Conservation (phyloP, 2,797 vertebrate genomes). For the Anomalospiza imberbis region DNA sequence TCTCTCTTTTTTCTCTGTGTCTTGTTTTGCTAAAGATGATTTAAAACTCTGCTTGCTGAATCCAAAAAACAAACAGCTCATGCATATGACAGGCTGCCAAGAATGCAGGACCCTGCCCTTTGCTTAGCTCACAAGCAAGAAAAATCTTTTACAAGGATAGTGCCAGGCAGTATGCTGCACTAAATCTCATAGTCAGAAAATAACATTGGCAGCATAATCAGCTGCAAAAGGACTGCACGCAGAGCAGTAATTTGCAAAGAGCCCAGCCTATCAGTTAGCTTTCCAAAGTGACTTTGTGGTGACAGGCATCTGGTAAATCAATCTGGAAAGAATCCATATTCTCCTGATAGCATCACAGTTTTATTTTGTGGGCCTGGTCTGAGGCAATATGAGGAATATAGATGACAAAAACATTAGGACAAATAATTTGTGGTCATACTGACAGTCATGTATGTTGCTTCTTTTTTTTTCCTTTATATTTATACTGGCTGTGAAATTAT, state of each 20-base stretch:
- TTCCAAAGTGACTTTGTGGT: conserved; percentile 6
- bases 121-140: conserved; percentile 32
- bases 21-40: conserved; percentile 57
- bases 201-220: conserved; percentile 23
- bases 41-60: conserved; percentile 52
- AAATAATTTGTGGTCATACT: not conserved
- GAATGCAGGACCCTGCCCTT: conserved; percentile 57
- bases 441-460: not conserved
- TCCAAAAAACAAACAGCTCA: conserved; percentile 62
- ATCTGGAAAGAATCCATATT: not conserved
- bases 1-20: conserved; percentile 29
- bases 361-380: not conserved
- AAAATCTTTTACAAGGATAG: conserved; percentile 24
- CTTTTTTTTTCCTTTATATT: not conserved
- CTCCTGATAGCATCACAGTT: conserved; percentile 4
- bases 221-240: conserved; percentile 17
- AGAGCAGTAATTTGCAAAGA: conserved; percentile 31
- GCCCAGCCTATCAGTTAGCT: not conserved
- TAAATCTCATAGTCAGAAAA: conserved; percentile 21
- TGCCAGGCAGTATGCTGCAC: conserved; percentile 17
- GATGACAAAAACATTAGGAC: not conserved
- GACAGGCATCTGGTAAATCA: conserved; percentile 38
- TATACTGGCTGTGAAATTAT: not conserved
- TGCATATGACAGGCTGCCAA: conserved; percentile 34
- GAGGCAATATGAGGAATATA: not conserved